These are phyloP conservation scores for Zaprionus kolodkinae DNA, from an alignment of 1,140 invertebrate species.

Conservation along the genomic window DNA sequence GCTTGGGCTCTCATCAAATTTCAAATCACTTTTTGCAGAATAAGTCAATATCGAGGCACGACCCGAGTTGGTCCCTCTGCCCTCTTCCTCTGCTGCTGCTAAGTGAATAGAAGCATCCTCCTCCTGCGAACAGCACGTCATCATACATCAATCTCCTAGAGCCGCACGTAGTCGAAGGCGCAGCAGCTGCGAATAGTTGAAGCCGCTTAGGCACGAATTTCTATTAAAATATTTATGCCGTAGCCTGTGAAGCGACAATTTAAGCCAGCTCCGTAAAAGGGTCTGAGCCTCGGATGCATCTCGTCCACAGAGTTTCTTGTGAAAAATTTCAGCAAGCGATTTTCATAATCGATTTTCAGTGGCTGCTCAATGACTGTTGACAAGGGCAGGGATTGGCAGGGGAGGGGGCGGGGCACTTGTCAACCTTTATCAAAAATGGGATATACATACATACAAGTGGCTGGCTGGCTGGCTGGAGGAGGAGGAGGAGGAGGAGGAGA, in stretches of 20 bases:
- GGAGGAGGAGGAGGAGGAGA: neutral
- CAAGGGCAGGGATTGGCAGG: constrained; percentile 32
- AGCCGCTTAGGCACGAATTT: constrained; percentile 69
- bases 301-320: constrained; percentile 12
- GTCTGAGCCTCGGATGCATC: neutral
- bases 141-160: constrained; percentile 56
- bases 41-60: constrained; percentile 40
- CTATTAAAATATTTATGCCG: constrained; percentile 83
- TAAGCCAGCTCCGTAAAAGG: constrained; percentile 39
- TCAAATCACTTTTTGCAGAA: constrained; percentile 38
- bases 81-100: neutral
- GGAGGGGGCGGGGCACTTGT: constrained; percentile 43
- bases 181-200: constrained; percentile 75
- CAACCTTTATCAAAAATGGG: constrained; percentile 79
- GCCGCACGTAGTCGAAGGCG: constrained; percentile 21
- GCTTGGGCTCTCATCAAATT: constrained; percentile 45
- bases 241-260: constrained; percentile 57
- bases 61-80: neutral
- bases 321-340: constrained; percentile 77
- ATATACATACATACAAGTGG: constrained; percentile 13
- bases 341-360: constrained; percentile 80
- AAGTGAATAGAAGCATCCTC: constrained; percentile 53
- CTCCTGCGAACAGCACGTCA: constrained; percentile 20
- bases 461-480: constrained; percentile 2
- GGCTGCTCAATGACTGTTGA: constrained; percentile 70